Evolutionary conservation across 2,113 vertebrate genomes (phyloP), one percentile per base, ranked within the genome.

Genomic region (Ploceus nigricollis): DNA sequence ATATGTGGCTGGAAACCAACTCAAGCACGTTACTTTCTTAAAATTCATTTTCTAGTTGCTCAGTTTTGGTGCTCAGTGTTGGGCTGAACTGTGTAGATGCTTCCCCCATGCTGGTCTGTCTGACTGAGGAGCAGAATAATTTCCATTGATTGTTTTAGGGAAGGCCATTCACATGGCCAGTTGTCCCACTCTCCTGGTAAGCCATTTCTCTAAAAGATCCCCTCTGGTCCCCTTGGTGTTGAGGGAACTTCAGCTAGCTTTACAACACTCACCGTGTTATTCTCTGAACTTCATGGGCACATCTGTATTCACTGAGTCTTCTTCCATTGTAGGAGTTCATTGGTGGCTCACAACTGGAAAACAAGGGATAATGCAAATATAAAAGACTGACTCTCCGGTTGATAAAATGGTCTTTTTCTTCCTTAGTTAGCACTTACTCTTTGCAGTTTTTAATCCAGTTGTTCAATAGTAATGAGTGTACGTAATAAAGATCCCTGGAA

Each of bases 201-300:
- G 14, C 37, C 2, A 6, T 82, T 82, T 75, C 27, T 70, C 18
- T 56, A 28, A n/a, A 37, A 61, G 30, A 33, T 40, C 15, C 21
- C 21, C 6, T 79, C 17, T 42, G 15, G 5, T 30, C 21, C 8
- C 17, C 23, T 37, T 78, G 37, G 6, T 54, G 20, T 31, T 35
- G 18, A 60, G 15, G 31, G 39, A 70, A 75, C 8, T 82, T 75
- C 39, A 60, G 23, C 35, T 56, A 25, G 7, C 25, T 70, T 63
- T 27, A 27, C 15, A 30, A 13, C 14, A 11, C 33, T 51, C 4
- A 0, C 12, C 11, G 0, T 30, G 15, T 91, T 77, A 21, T 71
- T 76, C 50, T 30, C 16, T 37, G 57, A 75, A 16, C 31, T 79
- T 82, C 14, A 8, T 7, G 15, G 39, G 10, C 28, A 37, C 1